Evolutionary conservation across 1,140 invertebrate genomes (phyloP).

Genomic region (Tribolium madens): DNA sequence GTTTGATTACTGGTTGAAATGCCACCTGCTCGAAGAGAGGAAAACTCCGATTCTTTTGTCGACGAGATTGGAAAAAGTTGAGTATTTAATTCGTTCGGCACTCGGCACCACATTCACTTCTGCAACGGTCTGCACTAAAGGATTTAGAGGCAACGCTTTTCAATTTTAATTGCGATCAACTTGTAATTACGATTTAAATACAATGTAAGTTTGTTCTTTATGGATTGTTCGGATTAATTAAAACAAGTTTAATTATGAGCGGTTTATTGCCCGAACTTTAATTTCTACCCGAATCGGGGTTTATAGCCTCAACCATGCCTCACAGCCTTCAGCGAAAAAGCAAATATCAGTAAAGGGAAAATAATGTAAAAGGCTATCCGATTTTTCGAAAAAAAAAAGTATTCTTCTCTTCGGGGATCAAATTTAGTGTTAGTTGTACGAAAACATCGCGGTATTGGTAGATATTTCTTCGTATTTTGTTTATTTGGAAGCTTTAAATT

Average conservation of each 20-base stretch:
- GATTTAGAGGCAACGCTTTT: conserved; percentile 48
- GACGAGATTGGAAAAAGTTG: not conserved
- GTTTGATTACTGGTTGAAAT: not conserved
- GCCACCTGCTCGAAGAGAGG: conserved; percentile 3
- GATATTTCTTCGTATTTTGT: no score
- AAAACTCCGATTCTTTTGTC: not conserved
- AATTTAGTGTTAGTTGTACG: no score
- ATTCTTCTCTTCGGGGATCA: no score
- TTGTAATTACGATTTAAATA: conserved; percentile 56
- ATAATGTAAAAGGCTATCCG: no score
- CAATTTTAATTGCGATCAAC: conserved; percentile 54
- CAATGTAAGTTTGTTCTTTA: conserved; percentile 43
- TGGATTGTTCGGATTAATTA: conserved; percentile 37
- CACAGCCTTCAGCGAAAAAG: no score
- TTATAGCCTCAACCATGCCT: not conserved
- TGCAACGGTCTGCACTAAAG: conserved; percentile 47
- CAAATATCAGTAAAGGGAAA: no score
- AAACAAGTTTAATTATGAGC: conserved; percentile 40
- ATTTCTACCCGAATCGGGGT: not conserved
- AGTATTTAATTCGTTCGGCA: conserved; percentile 31
- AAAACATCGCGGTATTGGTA: no score
- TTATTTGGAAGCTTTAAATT: no score
- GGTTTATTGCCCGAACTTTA: conserved; percentile 16
- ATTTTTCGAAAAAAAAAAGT: no score
- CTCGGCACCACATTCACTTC: conserved; percentile 41